These are phyloP conservation scores for Proterorhinus semilunaris DNA, from an alignment of 2,113 vertebrate species.

Conservation along the genomic window DNA sequence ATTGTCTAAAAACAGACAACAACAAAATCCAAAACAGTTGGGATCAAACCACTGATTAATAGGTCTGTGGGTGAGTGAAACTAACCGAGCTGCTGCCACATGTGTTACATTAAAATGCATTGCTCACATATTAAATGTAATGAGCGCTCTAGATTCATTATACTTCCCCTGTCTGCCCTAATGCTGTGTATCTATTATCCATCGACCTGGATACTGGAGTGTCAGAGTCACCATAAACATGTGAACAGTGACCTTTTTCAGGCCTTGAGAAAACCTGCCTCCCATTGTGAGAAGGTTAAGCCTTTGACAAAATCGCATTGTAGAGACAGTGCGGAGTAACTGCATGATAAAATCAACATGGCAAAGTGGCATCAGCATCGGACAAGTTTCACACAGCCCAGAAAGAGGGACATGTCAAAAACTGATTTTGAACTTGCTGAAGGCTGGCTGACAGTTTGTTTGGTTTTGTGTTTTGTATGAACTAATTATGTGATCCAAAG, in stretches of 20 bases:
- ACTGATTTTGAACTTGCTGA: background rate
- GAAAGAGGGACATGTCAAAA: background rate
- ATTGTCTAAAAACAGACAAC: too few relatives aligned
- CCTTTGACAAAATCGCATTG: constrained; percentile 21
- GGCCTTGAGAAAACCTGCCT: constrained; percentile 32
- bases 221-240: constrained; percentile 7
- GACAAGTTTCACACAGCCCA: constrained; percentile 4
- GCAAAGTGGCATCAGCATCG: constrained; percentile 16
- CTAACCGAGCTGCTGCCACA: too few relatives aligned
- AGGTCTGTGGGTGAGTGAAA: too few relatives aligned
- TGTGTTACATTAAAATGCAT: too few relatives aligned
- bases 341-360: constrained; percentile 17
- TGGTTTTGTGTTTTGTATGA: background rate
- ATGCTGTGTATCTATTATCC: background rate
- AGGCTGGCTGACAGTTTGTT: background rate
- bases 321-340: background rate
- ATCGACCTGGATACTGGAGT: too few relatives aligned
- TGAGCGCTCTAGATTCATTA: background rate
- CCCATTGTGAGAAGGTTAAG: constrained; percentile 45
- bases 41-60: too few relatives aligned
- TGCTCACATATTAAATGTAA: too few relatives aligned
- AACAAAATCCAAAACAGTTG: too few relatives aligned
- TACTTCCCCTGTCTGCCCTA: background rate
- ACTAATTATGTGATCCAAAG: background rate
- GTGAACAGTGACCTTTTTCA: constrained; percentile 37